phyloP scores from a whole-genome alignment of 2,888 invertebrate genomes.

The Epirrhoe tristata region DNA sequence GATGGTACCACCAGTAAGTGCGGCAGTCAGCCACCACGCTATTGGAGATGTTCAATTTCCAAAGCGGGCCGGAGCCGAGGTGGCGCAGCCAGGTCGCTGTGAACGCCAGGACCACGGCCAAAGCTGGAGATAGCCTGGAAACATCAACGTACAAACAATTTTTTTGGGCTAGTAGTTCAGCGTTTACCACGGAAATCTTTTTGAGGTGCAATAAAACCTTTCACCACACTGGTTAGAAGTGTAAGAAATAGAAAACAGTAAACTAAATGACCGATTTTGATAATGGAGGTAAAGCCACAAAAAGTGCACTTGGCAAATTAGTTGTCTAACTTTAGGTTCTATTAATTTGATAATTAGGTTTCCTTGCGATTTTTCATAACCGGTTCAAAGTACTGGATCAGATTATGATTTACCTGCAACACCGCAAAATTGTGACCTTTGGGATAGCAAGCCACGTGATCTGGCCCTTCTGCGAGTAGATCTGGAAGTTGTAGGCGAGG shows the following conservation, averaged over 20 bases:
- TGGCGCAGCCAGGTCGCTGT: slow-evolving; percentile 44
- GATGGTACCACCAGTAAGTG: slow-evolving; percentile 32
- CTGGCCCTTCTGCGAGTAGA: slow-evolving; percentile 11
- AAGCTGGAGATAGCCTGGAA: slow-evolving; percentile 23
- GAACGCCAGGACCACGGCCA: slow-evolving; percentile 37
- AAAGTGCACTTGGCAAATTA: no score
- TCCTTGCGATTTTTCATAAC: no score
- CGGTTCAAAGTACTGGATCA: no score
- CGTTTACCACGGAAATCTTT: no score
- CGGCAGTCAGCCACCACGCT: slow-evolving; percentile 28
- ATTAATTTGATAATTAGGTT: no score
- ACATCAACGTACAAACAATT: background rate
- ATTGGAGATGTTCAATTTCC: slow-evolving; percentile 18
- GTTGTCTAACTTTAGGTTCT: no score
- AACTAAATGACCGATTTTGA: no score
- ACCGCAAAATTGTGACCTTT: slow-evolving; percentile 5
- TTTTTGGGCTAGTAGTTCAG: no score
- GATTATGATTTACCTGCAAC: background rate
- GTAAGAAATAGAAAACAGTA: no score
- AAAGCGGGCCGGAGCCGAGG: slow-evolving; percentile 41
- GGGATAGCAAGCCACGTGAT: slow-evolving; percentile 16
- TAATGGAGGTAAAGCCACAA: no score
- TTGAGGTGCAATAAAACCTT: no score
- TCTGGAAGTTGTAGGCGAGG: slow-evolving; percentile 24
- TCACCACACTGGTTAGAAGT: no score